Evolutionary conservation across 2,797 vertebrate species (phyloP).

Genomic region (Otus scops): DNA sequence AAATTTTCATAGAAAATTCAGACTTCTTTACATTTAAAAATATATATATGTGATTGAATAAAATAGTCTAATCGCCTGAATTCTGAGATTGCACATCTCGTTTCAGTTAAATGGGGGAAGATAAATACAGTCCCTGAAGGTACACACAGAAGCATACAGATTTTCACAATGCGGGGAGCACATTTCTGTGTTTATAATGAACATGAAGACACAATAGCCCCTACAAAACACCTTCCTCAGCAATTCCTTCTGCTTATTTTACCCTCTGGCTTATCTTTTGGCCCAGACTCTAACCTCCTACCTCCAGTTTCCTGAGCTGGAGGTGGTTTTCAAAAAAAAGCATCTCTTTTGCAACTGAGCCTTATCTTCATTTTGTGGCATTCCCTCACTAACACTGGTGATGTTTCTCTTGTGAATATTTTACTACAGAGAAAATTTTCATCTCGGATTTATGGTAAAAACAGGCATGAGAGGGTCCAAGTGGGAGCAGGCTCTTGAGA

Average conservation of each 20-base stretch:
- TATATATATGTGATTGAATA: neutral
- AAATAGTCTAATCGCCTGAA: neutral
- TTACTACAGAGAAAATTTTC: neutral
- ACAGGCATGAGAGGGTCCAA: neutral
- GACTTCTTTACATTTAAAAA: neutral
- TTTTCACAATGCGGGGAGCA: neutral
- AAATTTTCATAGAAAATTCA: neutral
- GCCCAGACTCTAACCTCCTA: neutral
- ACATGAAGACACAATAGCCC: neutral
- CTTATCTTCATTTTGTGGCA: neutral
- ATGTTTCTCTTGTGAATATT: neutral
- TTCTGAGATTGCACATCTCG: neutral
- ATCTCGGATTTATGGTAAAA: neutral
- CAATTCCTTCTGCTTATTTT: neutral
- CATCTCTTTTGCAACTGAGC: neutral
- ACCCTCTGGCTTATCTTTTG: neutral
- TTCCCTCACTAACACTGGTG: neutral
- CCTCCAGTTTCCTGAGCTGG: neutral
- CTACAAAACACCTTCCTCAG: neutral
- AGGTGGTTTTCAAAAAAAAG: neutral
- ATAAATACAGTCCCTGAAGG: neutral
- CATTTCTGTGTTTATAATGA: neutral
- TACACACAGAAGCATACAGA: accelerated
- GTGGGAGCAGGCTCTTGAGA: neutral
- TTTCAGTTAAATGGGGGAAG: neutral